These are phyloP conservation scores for Eulimnadia texana DNA, from an alignment of 1,140 invertebrate species.

Conservation along the genomic window DNA sequence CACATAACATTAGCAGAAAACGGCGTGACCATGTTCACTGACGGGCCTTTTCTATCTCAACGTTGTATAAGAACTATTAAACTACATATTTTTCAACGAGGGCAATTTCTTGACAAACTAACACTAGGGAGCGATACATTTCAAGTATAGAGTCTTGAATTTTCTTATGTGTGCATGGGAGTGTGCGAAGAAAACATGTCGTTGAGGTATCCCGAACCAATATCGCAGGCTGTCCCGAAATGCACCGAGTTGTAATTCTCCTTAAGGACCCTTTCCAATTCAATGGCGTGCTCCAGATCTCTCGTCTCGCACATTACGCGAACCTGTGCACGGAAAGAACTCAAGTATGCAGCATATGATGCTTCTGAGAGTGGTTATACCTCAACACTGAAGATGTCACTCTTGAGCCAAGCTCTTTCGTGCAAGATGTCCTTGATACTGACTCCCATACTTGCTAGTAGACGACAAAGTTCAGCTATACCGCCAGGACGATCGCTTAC, in stretches of 20 bases:
- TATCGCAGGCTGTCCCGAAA: constrained; percentile 21
- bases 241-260: constrained; percentile 39
- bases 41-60: too few species aligned
- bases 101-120: not conserved
- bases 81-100: not conserved
- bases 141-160: not conserved
- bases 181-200: not conserved
- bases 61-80: too few species aligned
- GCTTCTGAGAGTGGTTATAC: constrained; percentile 19
- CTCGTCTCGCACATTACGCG: constrained; percentile 73
- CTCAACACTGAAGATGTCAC: constrained; percentile 70
- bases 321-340: constrained; percentile 37
- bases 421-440: constrained; percentile 90
- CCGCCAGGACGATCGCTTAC: constrained; percentile 74
- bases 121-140: not conserved
- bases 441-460: constrained; percentile 59
- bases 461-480: constrained; percentile 66
- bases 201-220: not conserved
- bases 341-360: not conserved
- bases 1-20: not conserved
- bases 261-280: constrained; percentile 44
- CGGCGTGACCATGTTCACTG: too few species aligned
- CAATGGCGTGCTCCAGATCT: constrained; percentile 54
- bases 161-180: not conserved
- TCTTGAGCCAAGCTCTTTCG: constrained; percentile 77